Conservation (phyloP, 1,140 invertebrate species). For the Yoshiicerus persimilis region DNA sequence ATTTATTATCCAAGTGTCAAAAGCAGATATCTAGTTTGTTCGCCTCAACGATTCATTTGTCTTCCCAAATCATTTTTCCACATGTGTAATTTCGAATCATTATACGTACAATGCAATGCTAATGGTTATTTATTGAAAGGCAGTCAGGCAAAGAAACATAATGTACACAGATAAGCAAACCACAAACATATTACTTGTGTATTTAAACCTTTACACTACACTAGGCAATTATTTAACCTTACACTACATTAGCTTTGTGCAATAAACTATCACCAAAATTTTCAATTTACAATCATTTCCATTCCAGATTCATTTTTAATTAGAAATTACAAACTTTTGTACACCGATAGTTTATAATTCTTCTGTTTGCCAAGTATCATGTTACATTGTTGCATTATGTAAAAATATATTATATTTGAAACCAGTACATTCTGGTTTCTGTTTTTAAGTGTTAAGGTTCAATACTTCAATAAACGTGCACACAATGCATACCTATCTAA, state of each 20-base stretch:
- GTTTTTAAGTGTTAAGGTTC: too few species aligned
- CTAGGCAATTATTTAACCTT: neutral
- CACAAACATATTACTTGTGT: too few species aligned
- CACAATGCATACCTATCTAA: too few species aligned
- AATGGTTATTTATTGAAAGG: neutral
- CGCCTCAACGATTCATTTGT: neutral
- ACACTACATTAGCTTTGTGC: neutral
- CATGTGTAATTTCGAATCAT: neutral
- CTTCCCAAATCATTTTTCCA: neutral
- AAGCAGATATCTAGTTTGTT: neutral
- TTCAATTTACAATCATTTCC: neutral
- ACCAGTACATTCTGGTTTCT: too few species aligned
- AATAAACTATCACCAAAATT: neutral
- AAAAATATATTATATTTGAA: too few species aligned
- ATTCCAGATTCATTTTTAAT: neutral
- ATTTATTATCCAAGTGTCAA: neutral
- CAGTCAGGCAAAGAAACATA: neutral
- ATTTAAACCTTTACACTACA: neutral
- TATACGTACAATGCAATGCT: neutral
- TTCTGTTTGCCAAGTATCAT: too few species aligned
- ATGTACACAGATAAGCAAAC: neutral
- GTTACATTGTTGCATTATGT: too few species aligned
- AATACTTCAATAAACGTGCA: too few species aligned
- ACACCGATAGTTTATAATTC: neutral
- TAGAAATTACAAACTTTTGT: neutral